Evolutionary conservation across 2,888 invertebrate genomes (phyloP).

Genomic region (Aphodius sticticus): DNA sequence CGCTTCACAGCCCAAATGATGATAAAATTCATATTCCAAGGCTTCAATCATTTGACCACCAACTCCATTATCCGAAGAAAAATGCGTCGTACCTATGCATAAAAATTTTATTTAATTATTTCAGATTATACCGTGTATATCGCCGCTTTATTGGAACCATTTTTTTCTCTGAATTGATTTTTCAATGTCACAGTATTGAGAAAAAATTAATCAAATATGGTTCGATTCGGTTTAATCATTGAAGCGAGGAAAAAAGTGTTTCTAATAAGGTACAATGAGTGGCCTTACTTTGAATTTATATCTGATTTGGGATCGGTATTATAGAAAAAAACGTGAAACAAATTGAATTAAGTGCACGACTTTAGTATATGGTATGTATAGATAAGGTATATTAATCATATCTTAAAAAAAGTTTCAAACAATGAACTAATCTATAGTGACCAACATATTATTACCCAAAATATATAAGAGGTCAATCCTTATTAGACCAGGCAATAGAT

Average conservation of each 20-base stretch:
- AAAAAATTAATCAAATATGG: not conserved
- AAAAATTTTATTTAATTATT: not conserved
- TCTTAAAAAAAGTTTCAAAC: not conserved
- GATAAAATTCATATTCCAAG: conserved; percentile 17
- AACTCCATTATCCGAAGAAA: not conserved
- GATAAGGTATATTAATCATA: not conserved
- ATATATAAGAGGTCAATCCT: too few relatives aligned
- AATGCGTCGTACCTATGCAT: not conserved
- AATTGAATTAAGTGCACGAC: not conserved
- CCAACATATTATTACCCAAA: too few relatives aligned
- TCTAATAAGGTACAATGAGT: conserved; percentile 4
- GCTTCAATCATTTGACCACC: not conserved
- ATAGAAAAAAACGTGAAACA: not conserved
- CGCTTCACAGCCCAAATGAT: conserved; percentile 17
- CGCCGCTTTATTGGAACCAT: not conserved
- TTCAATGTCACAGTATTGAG: not conserved
- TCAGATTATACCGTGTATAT: not conserved
- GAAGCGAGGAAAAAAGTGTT: not conserved
- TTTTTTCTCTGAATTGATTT: not conserved
- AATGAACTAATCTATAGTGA: not conserved
- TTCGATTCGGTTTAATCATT: not conserved
- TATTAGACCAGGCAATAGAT: too few relatives aligned
- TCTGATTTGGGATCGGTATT: not conserved
- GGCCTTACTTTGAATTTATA: not conserved
- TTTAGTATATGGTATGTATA: not conserved